Conservation (phyloP, 2,797 vertebrate species). For the Acanthurus tractus region DNA sequence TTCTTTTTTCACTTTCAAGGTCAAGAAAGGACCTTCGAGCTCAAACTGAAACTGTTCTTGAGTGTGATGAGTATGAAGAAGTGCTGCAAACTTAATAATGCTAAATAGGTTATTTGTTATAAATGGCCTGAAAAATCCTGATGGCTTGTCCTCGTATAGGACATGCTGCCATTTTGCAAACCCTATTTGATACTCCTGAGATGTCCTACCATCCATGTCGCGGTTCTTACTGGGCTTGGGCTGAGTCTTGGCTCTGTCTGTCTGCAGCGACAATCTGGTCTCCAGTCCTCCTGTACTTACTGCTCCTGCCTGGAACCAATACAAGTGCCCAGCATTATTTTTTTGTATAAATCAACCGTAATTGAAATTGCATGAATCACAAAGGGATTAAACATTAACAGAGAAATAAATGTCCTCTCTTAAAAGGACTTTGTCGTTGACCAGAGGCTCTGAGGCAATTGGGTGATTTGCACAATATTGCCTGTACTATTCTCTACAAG, state of each 20-base stretch:
- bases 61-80: background rate
- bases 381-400: background rate
- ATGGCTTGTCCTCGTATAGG: background rate
- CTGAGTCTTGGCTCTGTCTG: slow-evolving; percentile 60
- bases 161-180: background rate
- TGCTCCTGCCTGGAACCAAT: slow-evolving; percentile 64
- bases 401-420: background rate
- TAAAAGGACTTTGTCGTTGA: background rate
- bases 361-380: background rate
- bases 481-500: too few species aligned
- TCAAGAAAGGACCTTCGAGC: background rate
- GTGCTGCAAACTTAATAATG: background rate
- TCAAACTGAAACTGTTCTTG: background rate
- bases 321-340: background rate
- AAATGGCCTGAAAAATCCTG: background rate
- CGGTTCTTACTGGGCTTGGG: slow-evolving; percentile 83
- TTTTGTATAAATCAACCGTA: too few species aligned
- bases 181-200: slow-evolving; percentile 20
- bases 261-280: slow-evolving; percentile 25
- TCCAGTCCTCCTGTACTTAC: slow-evolving; percentile 46
- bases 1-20: background rate
- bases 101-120: background rate
- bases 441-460: background rate
- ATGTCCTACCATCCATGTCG: slow-evolving; percentile 90
- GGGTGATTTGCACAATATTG: background rate